These are phyloP conservation scores for Pemphigus obesinymphae DNA, from an alignment of 1,140 invertebrate genomes.

Conservation along the genomic window DNA sequence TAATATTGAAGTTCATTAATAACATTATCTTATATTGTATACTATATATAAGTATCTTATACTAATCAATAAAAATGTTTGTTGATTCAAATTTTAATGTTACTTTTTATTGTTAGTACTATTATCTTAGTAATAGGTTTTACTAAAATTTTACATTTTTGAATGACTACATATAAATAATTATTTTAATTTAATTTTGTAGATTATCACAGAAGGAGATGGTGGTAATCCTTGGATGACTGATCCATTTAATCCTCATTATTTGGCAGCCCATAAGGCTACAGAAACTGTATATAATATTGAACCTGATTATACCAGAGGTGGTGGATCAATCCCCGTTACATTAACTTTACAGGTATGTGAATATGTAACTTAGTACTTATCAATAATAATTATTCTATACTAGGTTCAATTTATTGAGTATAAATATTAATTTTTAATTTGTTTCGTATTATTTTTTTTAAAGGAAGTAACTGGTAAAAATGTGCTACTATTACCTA, in stretches of 20 bases:
- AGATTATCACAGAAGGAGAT: slow-evolving; percentile 57
- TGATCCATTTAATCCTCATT: slow-evolving; percentile 87
- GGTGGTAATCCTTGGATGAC: slow-evolving; percentile 87
- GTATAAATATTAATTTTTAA: neutral
- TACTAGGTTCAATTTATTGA: neutral
- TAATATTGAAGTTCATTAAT: too few relatives aligned
- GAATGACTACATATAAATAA: neutral
- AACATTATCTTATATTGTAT: too few relatives aligned
- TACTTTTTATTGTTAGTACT: too few relatives aligned
- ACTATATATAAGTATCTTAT: too few relatives aligned
- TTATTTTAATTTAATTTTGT: slow-evolving; percentile 51
- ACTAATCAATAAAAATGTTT: too few relatives aligned
- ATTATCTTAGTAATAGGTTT: too few relatives aligned
- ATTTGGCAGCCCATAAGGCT: slow-evolving; percentile 78
- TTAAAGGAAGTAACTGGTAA: slow-evolving; percentile 84
- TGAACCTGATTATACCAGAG: slow-evolving; percentile 89
- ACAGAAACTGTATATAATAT: slow-evolving; percentile 85
- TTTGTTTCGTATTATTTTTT: slow-evolving; percentile 4
- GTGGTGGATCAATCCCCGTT: slow-evolving; percentile 94
- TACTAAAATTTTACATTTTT: too few relatives aligned
- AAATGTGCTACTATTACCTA: slow-evolving; percentile 86
- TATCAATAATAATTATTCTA: neutral
- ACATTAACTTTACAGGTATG: slow-evolving; percentile 72
- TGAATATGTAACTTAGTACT: neutral
- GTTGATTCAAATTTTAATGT: too few relatives aligned